Base-by-base conservation (phyloP, 2,797 vertebrate genomes). In the Carapus acus region DNA sequence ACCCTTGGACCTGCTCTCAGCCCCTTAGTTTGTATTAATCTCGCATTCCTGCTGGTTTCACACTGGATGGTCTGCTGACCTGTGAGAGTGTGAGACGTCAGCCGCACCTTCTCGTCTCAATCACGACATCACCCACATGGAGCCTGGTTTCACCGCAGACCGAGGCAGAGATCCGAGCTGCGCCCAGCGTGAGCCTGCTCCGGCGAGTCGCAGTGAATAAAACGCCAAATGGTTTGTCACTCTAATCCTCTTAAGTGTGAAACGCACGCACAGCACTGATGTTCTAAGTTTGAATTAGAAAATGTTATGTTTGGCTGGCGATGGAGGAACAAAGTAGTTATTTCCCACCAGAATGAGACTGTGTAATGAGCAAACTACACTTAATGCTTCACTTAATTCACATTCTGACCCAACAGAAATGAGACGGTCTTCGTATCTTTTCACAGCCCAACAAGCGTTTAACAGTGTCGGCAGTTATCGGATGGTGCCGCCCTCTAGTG, bases 401-500 rank as follows among this genome's bases (percentile, higher is more conserved):
- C n/a, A 15, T 36, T 36, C 34, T 15, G 13, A 2, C 34, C 8
- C 34, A 36, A 36, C 2, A 2, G 2, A 36, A 36, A 36, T 36
- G 34, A 8, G 13, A 14, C 7, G 13, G 17, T 42, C 1, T 8
- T 21, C n/a, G 4, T 36, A 11, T 15, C 34, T 4, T 15, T 15
- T 36, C 34, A n/a, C 4, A 33, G 31, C 31, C 2, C 31, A 33
- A 4, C 3, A 33, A 4, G 8, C 2, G n/a, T n/a, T n/a, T n/a
- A n/a, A n/a, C n/a, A n/a, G n/a, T n/a, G 22, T 8, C 11, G 8
- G 13, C 24, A 65, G 11, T 1, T 16, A 14, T 2, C 2, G 3
- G 55, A 54, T 58, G 68, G 27, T 65, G 62, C 69, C 50, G 65
- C 68, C 73, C 55, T 46, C 74, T 63, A 34, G 58, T 56, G 70